Conservation (phyloP, 2,888 invertebrate species). For the Frankliniella intonsa region DNA sequence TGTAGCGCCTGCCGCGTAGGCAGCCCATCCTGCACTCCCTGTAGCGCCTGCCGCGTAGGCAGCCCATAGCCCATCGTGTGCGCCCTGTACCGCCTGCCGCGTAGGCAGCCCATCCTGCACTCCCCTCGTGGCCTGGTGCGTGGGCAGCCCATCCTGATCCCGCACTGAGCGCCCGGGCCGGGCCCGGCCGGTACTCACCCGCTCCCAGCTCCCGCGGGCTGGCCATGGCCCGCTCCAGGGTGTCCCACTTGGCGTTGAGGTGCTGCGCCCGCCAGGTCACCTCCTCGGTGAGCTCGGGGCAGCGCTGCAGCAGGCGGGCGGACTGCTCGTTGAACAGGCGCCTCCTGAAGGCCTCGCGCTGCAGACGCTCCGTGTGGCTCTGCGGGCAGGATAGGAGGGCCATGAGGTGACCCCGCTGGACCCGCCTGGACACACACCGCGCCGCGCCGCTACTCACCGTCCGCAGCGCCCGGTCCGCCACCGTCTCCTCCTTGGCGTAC, state of each 20-base stretch:
- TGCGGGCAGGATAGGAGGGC: conserved; percentile 47
- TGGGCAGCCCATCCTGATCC: neutral
- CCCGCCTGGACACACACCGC: too few relatives aligned
- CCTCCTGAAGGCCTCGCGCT: conserved; percentile 65
- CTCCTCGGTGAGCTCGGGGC: conserved; percentile 60
- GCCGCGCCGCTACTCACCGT: conserved; percentile 53
- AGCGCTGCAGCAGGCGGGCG: conserved; percentile 61
- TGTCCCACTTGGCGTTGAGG: conserved; percentile 74
- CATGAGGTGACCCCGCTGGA: too few relatives aligned
- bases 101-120: neutral
- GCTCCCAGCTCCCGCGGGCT: conserved; percentile 23
- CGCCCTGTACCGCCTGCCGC: too few relatives aligned
- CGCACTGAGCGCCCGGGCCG: too few relatives aligned
- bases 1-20: neutral
- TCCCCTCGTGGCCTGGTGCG: neutral
- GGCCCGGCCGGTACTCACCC: neutral
- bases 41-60: too few relatives aligned
- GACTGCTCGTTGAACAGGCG: conserved; percentile 75
- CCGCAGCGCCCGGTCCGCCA: conserved; percentile 62
- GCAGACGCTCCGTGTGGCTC: conserved; percentile 72
- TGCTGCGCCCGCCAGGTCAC: conserved; percentile 69
- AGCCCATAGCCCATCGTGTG: too few relatives aligned
- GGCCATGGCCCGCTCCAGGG: conserved; percentile 61
- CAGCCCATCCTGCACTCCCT: neutral
- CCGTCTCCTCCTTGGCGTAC: conserved; percentile 67